A percentile compares a stretch with the other conserved stretches of the same genome.
Evolutionary conservation across 2,113 vertebrate species (phyloP).

Genomic region (Hydropotes inermis): DNA sequence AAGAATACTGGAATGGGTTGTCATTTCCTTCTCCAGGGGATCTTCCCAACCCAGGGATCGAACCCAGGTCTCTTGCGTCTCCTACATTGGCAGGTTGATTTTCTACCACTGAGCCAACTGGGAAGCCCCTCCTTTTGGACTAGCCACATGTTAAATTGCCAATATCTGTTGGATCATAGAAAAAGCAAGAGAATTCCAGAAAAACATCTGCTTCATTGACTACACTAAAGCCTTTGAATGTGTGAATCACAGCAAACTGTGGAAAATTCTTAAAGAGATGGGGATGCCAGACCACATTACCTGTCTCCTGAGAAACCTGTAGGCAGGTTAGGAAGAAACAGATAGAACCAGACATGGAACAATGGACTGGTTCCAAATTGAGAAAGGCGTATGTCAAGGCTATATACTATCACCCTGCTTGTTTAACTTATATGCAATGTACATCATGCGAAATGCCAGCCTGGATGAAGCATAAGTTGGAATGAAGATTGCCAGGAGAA

Average conservation of each 20-base stretch:
- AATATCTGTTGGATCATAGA: neutral
- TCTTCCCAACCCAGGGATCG: neutral
- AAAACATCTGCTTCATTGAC: neutral
- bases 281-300: neutral
- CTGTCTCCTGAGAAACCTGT: neutral
- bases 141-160: neutral
- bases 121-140: neutral
- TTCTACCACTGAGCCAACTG: neutral
- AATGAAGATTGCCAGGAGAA: neutral
- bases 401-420: neutral
- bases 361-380: neutral
- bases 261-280: neutral
- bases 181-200: neutral
- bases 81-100: neutral
- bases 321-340: neutral
- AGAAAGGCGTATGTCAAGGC: neutral
- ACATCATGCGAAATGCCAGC: neutral
- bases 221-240: neutral
- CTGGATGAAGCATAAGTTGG: neutral
- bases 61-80: neutral
- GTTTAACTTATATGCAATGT: neutral
- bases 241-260: neutral
- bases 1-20: neutral
- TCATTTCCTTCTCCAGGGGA: neutral
- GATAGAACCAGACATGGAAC: neutral